Evolutionary conservation across 2,888 invertebrate genomes (phyloP).

Genomic region (Lapara coniferarum): DNA sequence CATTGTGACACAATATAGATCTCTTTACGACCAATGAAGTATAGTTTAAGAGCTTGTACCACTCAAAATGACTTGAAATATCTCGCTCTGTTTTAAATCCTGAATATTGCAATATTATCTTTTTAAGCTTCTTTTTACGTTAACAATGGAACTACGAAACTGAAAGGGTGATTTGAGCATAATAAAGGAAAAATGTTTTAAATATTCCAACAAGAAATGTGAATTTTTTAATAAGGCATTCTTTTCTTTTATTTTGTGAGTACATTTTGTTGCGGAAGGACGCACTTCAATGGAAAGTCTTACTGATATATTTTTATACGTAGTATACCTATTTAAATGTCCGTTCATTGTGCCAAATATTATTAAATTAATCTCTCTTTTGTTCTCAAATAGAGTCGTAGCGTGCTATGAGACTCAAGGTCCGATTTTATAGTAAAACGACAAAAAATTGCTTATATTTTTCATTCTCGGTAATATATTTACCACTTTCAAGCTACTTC

Average conservation of each 20-base stretch:
- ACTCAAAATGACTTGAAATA: not conserved
- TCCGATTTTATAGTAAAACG: not conserved
- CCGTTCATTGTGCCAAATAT: no score
- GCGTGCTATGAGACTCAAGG: not conserved
- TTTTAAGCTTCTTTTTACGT: not conserved
- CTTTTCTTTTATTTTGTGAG: not conserved
- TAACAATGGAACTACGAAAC: not conserved
- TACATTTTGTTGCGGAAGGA: not conserved
- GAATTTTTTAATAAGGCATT: slow-evolving; percentile 1
- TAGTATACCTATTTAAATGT: no score
- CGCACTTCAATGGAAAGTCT: not conserved
- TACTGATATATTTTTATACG: no score
- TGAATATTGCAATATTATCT: slow-evolving; percentile 1
- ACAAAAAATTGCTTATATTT: no score
- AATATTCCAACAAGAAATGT: not conserved
- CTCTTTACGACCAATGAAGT: not conserved
- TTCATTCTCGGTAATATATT: no score
- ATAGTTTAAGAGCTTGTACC: not conserved
- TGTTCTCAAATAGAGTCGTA: no score
- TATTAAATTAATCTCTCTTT: no score
- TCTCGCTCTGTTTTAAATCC: not conserved
- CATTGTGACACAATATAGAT: not conserved
- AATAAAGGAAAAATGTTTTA: not conserved
- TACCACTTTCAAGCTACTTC: no score
- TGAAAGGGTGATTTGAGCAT: not conserved